Evolutionary conservation across 2,888 invertebrate species (phyloP).

Genomic region (Xanthia togata): DNA sequence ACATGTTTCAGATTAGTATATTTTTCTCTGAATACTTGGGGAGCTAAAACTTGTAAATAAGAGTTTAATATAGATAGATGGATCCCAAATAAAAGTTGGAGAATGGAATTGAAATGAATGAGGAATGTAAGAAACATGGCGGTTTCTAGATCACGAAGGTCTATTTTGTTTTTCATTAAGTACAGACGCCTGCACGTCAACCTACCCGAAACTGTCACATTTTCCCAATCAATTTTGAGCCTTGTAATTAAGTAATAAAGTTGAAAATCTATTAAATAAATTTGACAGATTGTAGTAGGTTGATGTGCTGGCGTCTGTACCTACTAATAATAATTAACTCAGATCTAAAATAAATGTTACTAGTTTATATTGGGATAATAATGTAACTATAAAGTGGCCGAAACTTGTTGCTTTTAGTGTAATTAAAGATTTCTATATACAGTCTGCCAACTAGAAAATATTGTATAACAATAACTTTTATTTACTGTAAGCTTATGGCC

Average conservation of each 20-base stretch:
- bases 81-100: conserved; percentile 24
- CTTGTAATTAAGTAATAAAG: too few relatives aligned
- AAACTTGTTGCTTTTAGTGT: conserved; percentile 48
- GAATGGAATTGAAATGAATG: conserved; percentile 42
- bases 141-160: background rate
- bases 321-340: conserved; percentile 29
- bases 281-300: too few relatives aligned
- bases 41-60: conserved; percentile 52
- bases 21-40: conserved; percentile 23
- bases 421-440: conserved; percentile 7
- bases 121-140: conserved; percentile 20
- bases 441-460: conserved; percentile 12
- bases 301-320: too few relatives aligned
- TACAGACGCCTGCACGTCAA: too few relatives aligned
- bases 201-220: too few relatives aligned
- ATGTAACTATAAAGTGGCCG: conserved; percentile 19
- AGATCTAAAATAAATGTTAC: conserved; percentile 35
- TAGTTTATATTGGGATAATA: conserved; percentile 25
- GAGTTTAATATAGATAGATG: conserved; percentile 14
- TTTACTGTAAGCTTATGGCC: conserved; percentile 37
- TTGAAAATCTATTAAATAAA: too few relatives aligned
- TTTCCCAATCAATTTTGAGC: too few relatives aligned
- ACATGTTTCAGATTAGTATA: conserved; percentile 29
- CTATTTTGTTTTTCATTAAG: conserved; percentile 22
- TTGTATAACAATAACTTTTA: conserved; percentile 31